These are phyloP conservation scores for Halcyon chelicuti DNA, from an alignment of 2,797 vertebrate species.

Conservation along the genomic window DNA sequence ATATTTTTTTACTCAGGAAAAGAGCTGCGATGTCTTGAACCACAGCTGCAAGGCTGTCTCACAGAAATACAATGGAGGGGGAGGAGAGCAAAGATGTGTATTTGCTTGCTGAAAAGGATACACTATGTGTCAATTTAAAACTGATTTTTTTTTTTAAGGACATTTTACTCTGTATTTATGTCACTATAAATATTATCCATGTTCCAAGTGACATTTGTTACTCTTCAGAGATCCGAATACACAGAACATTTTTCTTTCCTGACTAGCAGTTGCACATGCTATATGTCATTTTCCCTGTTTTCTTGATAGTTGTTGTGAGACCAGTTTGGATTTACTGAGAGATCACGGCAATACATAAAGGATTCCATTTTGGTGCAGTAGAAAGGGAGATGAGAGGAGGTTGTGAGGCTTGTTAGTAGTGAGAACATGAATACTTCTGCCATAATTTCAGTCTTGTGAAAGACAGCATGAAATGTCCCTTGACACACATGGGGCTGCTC, in stretches of 20 bases:
- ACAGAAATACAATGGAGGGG: background rate
- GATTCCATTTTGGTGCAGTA: background rate
- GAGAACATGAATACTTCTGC: background rate
- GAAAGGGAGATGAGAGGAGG: background rate
- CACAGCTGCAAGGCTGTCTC: background rate
- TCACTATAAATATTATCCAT: conserved; percentile 49
- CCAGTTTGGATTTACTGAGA: conserved; percentile 42
- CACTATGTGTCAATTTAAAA: conserved; percentile 32
- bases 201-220: conserved; percentile 59
- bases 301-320: conserved; percentile 38
- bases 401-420: background rate
- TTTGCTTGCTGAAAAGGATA: background rate
- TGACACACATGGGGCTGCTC: background rate
- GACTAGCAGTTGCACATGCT: background rate
- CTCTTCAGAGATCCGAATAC: conserved; percentile 4
- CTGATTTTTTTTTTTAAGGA: background rate
- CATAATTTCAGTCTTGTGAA: background rate
- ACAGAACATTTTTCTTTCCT: conserved; percentile 43
- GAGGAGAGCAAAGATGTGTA: background rate
- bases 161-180: conserved; percentile 39
- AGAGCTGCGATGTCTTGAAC: background rate
- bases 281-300: conserved; percentile 39
- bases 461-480: background rate
- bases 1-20: conserved; percentile 10
- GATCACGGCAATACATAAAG: conserved; percentile 13